Conservation (phyloP, 2,797 vertebrate species). For the Periophthalmus magnuspinnatus region DNA sequence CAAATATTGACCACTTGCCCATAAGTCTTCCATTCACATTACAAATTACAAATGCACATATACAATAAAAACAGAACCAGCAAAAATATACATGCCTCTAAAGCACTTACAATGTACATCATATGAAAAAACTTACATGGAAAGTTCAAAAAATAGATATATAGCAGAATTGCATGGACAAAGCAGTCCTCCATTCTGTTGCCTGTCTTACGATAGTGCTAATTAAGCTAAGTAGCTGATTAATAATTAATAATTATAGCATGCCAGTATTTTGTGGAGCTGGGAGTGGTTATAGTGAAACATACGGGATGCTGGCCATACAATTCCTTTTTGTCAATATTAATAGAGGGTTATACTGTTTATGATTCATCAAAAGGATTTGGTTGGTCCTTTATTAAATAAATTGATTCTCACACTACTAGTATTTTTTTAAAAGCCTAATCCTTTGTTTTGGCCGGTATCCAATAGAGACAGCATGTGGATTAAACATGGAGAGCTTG, state of each 20-base stretch:
- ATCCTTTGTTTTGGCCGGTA: conserved; percentile 28
- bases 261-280: not conserved
- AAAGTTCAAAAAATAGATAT: not conserved
- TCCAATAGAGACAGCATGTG: conserved; percentile 30
- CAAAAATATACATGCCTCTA: not conserved
- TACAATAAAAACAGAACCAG: not conserved
- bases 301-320: not conserved
- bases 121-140: too few species aligned
- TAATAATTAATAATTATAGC: not conserved
- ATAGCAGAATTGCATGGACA: not conserved
- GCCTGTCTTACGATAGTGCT: not conserved
- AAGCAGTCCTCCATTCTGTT: not conserved
- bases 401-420: not conserved
- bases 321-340: not conserved
- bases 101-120: not conserved
- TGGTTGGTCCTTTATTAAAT: not conserved
- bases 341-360: too few species aligned
- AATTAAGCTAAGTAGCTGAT: not conserved
- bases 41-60: not conserved
- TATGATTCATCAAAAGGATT: not conserved
- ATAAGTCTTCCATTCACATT: not conserved
- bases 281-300: not conserved
- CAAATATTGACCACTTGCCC: not conserved
- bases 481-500: conserved; percentile 28
- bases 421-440: conserved; percentile 5